phyloP scores from a whole-genome alignment of 1,140 invertebrate species.

The Argopecten irradians region DNA sequence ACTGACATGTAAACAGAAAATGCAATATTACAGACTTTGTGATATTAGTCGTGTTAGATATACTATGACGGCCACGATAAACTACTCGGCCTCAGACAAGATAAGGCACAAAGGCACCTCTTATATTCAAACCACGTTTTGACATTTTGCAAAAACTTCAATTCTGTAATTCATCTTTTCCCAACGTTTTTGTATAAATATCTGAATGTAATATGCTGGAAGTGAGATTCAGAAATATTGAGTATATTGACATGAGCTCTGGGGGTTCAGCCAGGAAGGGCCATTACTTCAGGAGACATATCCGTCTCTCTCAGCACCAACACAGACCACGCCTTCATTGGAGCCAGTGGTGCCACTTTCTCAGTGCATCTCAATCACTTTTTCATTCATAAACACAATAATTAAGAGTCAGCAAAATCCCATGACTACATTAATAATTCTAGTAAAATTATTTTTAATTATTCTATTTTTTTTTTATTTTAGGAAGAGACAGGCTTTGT shows the following conservation, averaged over 20 bases:
- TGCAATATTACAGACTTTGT: constrained; percentile 22
- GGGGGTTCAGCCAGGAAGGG: neutral
- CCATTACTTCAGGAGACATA: neutral
- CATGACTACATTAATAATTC: neutral
- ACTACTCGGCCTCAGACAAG: neutral
- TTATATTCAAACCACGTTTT: constrained; percentile 18
- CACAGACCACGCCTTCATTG: neutral
- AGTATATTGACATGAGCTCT: constrained; percentile 15
- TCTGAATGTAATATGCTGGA: neutral
- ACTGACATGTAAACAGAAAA: constrained; percentile 22
- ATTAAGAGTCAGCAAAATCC: neutral
- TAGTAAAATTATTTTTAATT: too few species aligned
- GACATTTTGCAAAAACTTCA: constrained; percentile 17
- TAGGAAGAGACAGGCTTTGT: too few species aligned
- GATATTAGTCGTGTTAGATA: constrained; percentile 11
- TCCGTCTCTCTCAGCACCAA: neutral
- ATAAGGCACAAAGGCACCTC: neutral
- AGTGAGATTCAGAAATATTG: neutral
- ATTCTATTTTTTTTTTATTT: too few species aligned
- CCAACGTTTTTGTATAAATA: constrained; percentile 10
- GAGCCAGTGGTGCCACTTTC: neutral
- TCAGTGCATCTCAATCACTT: neutral
- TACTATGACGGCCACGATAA: constrained; percentile 13
- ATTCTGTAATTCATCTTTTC: neutral
- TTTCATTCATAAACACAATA: neutral